These are phyloP conservation scores for Amiota mariae DNA, from an alignment of 2,888 invertebrate species.

Conservation along the genomic window DNA sequence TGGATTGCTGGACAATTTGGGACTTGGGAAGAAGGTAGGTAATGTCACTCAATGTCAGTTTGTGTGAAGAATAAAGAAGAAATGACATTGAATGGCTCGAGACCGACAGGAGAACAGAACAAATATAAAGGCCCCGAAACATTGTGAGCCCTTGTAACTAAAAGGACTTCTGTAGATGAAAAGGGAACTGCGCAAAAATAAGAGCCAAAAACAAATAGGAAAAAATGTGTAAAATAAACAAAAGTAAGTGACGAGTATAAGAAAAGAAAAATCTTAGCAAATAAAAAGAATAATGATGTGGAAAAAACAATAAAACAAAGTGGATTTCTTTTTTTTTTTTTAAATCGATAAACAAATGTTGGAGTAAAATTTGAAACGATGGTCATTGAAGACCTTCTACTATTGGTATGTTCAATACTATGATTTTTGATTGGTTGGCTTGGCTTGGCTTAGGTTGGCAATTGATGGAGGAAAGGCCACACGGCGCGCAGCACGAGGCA, in stretches of 20 bases:
- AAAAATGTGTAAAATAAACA: conserved; percentile 4
- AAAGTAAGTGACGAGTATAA: neutral
- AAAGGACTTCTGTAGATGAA: no score
- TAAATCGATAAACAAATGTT: neutral
- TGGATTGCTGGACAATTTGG: no score
- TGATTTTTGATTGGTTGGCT: no score
- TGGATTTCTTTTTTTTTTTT: conserved; percentile 22
- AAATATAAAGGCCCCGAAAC: neutral
- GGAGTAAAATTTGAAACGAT: no score
- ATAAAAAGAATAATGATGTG: conserved; percentile 60
- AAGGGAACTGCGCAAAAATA: no score
- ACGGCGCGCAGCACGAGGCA: conserved; percentile 14
- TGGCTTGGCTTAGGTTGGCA: no score
- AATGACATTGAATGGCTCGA: neutral
- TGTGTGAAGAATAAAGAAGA: conserved; percentile 32
- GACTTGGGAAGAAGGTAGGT: conserved; percentile 32
- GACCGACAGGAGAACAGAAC: conserved; percentile 3
- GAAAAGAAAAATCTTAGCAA: conserved; percentile 25
- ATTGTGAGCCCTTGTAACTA: neutral
- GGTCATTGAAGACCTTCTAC: no score
- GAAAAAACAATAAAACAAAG: conserved; percentile 62
- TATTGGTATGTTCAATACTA: no score
- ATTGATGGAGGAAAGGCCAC: neutral
- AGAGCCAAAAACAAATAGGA: conserved; percentile 10
- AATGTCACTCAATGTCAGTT: conserved; percentile 48